A percentile compares a stretch with the other conserved stretches of the same genome.
phyloP scores from a whole-genome alignment of 1,140 invertebrate species.

The Drosophila athabasca region DNA sequence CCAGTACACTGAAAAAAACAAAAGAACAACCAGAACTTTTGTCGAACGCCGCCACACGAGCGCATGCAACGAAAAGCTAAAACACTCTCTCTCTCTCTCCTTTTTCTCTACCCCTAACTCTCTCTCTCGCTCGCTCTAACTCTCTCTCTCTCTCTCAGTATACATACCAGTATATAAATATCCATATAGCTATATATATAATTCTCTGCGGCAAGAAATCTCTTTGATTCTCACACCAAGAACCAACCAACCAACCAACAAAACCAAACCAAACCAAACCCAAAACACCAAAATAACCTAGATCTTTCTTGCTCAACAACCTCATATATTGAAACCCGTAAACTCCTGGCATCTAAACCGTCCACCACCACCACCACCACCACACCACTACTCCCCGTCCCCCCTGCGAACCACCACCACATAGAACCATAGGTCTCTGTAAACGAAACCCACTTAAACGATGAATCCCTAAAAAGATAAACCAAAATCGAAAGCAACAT shows the following conservation, averaged over 20 bases:
- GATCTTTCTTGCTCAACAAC: constrained; percentile 43
- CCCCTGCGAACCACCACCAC: constrained; percentile 32
- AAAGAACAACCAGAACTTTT: constrained; percentile 58
- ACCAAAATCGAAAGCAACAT: constrained; percentile 66
- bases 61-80: constrained; percentile 47
- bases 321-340: constrained; percentile 64
- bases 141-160: constrained; percentile 41
- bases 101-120: constrained; percentile 18
- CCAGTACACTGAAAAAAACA: constrained; percentile 27
- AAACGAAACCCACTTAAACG: constrained; percentile 55
- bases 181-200: constrained; percentile 25
- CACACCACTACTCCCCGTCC: not conserved
- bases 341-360: constrained; percentile 62
- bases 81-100: constrained; percentile 43
- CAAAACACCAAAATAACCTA: constrained; percentile 45
- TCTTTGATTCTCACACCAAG: constrained; percentile 53
- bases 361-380: not conserved
- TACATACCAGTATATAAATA: constrained; percentile 23
- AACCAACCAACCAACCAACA: constrained; percentile 17
- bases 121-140: constrained; percentile 10
- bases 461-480: constrained; percentile 24
- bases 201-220: constrained; percentile 63
- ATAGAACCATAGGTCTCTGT: constrained; percentile 47
- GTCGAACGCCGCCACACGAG: constrained; percentile 44
- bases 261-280: constrained; percentile 27